phyloP scores from a whole-genome alignment of 30 jellyfish, hydroid and myxozoan genomes.

The Pseudorhiza aurosa region DNA sequence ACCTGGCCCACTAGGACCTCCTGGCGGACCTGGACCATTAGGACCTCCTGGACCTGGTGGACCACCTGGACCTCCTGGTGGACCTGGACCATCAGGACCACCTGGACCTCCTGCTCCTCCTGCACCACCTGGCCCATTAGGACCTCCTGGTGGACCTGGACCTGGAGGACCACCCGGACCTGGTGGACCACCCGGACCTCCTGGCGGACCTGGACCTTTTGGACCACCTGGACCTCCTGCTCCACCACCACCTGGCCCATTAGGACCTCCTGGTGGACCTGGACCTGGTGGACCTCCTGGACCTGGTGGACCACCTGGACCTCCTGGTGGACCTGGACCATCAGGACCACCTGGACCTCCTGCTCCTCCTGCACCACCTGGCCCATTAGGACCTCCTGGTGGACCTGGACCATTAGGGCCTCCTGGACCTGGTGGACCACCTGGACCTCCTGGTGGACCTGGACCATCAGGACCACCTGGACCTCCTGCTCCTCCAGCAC shows the following conservation, averaged over 20 bases:
- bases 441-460: slow-evolving; percentile 70
- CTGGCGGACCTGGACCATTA: slow-evolving; percentile 88
- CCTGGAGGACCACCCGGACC: slow-evolving; percentile 79
- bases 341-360: slow-evolving; percentile 85
- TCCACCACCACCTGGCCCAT: slow-evolving; percentile 81
- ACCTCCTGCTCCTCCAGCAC: slow-evolving; percentile 74
- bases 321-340: slow-evolving; percentile 88
- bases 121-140: slow-evolving; percentile 87
- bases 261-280: slow-evolving; percentile 84
- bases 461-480: slow-evolving; percentile 65
- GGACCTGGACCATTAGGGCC: slow-evolving; percentile 83
- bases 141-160: slow-evolving; percentile 84
- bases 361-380: slow-evolving; percentile 82
- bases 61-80: slow-evolving; percentile 86
- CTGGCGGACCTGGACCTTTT: slow-evolving; percentile 67
- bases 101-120: slow-evolving; percentile 99
- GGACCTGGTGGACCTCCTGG: slow-evolving; percentile 84
- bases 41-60: slow-evolving; percentile 88
- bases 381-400: slow-evolving; percentile 78
- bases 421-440: slow-evolving; percentile 78
- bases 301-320: slow-evolving; percentile 96
- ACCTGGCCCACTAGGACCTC: slow-evolving; percentile 87
- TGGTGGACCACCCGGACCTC: slow-evolving; percentile 71
- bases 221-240: slow-evolving; percentile 68
- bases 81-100: slow-evolving; percentile 94